Percentiles rank a stretch among this genome's conserved stretches.
Evolutionary conservation across 2,113 vertebrate species (phyloP).

Genomic region (Merops nubicus): DNA sequence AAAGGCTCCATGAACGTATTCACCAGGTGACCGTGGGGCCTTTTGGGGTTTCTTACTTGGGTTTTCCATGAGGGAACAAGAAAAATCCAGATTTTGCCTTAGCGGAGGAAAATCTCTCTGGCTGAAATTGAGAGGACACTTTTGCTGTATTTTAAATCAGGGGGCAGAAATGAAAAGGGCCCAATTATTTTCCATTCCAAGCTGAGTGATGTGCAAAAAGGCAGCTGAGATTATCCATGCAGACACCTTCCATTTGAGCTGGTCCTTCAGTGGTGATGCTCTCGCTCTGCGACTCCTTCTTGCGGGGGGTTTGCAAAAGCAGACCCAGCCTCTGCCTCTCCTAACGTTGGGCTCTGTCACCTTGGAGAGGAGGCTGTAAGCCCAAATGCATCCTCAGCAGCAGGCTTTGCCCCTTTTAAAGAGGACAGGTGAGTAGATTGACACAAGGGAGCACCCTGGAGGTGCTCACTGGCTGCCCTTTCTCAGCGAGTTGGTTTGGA

Average conservation of each 20-base stretch:
- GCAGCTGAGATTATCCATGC: fast-evolving
- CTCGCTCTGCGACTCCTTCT: neutral
- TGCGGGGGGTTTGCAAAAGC: neutral
- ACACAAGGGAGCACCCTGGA: fast-evolving
- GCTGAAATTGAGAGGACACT: neutral
- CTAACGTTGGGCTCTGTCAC: neutral
- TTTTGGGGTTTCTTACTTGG: neutral
- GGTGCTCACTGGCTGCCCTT: neutral
- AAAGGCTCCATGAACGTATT: neutral
- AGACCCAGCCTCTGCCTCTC: neutral
- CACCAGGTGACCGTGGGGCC: neutral
- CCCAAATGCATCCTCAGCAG: neutral
- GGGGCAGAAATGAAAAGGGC: neutral
- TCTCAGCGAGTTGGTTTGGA: neutral
- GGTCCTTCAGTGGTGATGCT: neutral
- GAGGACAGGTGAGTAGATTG: neutral
- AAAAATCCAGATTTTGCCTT: neutral
- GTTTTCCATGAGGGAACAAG: neutral
- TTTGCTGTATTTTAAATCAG: neutral
- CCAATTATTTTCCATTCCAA: neutral
- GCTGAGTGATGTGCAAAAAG: neutral
- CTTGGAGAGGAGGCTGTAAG: neutral
- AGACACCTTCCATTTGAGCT: neutral
- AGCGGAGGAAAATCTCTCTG: neutral
- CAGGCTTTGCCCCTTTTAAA: neutral